Conservation (phyloP, 2,888 invertebrate species). For the Drosophila mayaguana region DNA sequence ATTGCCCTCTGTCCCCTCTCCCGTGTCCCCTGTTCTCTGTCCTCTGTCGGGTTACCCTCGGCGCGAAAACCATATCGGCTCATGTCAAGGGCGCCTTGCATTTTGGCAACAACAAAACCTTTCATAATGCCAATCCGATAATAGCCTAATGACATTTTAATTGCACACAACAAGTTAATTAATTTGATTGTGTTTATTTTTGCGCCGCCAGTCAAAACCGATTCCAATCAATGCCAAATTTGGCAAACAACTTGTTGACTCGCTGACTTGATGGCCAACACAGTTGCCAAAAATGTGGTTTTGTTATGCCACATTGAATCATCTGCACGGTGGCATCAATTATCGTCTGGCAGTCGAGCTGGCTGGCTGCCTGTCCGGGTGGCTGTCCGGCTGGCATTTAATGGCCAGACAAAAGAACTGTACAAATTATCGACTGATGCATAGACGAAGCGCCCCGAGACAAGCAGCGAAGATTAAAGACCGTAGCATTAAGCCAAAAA, state of each 20-base stretch:
- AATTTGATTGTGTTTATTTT: slow-evolving; percentile 61
- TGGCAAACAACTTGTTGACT: slow-evolving; percentile 56
- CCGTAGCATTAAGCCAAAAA: slow-evolving; percentile 4
- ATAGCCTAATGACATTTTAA: slow-evolving; percentile 79
- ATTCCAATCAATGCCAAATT: slow-evolving; percentile 70
- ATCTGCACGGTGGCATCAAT: slow-evolving; percentile 76
- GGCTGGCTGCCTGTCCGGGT: background rate
- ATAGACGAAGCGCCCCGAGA: slow-evolving; percentile 21
- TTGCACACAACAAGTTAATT: slow-evolving; percentile 79
- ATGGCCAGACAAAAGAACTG: slow-evolving; percentile 54
- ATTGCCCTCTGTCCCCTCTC: slow-evolving; percentile 32
- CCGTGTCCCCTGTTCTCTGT: background rate
- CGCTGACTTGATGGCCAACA: slow-evolving; percentile 29
- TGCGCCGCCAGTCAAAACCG: slow-evolving; percentile 67
- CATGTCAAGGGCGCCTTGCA: slow-evolving; percentile 73
- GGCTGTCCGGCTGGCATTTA: slow-evolving; percentile 23
- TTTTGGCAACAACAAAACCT: slow-evolving; percentile 52
- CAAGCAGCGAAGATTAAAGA: slow-evolving; percentile 22
- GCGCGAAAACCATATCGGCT: slow-evolving; percentile 29
- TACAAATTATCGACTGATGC: slow-evolving; percentile 57
- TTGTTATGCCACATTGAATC: slow-evolving; percentile 27
- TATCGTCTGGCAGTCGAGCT: slow-evolving; percentile 47
- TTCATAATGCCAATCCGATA: slow-evolving; percentile 71
- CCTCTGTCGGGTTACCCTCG: slow-evolving; percentile 4
- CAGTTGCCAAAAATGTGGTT: slow-evolving; percentile 45